phyloP scores from a whole-genome alignment of 2,113 vertebrate species.

The Macquaria ambigua region DNA sequence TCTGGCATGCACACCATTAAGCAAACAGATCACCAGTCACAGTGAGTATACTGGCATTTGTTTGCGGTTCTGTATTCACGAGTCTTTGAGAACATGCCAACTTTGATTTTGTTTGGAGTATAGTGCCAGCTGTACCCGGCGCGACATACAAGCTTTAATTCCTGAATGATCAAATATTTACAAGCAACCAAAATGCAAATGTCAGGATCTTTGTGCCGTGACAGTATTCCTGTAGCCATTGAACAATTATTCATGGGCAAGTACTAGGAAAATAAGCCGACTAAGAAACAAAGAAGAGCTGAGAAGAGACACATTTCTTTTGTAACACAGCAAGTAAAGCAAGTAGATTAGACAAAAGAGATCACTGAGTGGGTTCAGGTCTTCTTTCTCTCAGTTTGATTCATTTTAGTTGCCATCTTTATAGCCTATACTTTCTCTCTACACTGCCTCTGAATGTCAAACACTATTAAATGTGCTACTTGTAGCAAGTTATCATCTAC shows the following conservation, averaged over 20 bases:
- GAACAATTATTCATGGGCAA: conserved; percentile 14
- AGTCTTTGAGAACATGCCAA: conserved; percentile 54
- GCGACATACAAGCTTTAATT: conserved; percentile 47
- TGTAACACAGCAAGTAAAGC: neutral
- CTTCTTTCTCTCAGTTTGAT: conserved; percentile 10
- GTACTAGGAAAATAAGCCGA: conserved; percentile 1
- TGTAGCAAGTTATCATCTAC: neutral
- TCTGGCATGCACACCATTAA: conserved; percentile 42
- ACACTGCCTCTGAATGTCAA: conserved; percentile 4
- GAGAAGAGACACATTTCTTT: conserved; percentile 29
- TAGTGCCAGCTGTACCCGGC: conserved; percentile 36
- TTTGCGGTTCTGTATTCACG: conserved; percentile 18
- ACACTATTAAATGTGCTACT: conserved; percentile 10
- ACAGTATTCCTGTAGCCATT: conserved; percentile 35
- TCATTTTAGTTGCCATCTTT: conserved; percentile 9
- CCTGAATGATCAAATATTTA: conserved; percentile 70
- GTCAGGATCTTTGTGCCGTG: conserved; percentile 41
- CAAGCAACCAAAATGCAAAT: conserved; percentile 54
- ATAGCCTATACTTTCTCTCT: neutral
- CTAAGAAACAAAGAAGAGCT: conserved; percentile 42
- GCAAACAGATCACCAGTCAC: conserved; percentile 50
- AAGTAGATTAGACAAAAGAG: conserved; percentile 23
- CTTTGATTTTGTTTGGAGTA: conserved; percentile 51
- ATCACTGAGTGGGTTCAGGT: conserved; percentile 10
- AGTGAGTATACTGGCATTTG: conserved; percentile 49